Conservation (phyloP, 2,113 vertebrate species). For the Epinephelus fuscoguttatus region DNA sequence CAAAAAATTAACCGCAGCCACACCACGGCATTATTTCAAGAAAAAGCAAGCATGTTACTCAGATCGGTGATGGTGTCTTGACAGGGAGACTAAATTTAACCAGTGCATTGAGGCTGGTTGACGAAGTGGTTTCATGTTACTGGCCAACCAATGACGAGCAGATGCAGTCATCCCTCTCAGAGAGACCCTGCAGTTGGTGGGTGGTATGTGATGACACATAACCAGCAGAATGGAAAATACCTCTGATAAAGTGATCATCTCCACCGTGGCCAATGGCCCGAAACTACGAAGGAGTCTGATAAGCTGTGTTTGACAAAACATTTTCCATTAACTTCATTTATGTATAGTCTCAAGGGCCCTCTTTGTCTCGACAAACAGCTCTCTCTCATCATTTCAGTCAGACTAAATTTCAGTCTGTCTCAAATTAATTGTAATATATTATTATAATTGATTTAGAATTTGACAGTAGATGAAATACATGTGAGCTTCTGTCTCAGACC, state of each 20-base stretch:
- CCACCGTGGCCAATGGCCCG: constrained; percentile 58
- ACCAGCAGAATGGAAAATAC: constrained; percentile 81
- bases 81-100: constrained; percentile 59
- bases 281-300: constrained; percentile 66
- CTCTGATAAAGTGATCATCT: constrained; percentile 81
- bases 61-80: constrained; percentile 11
- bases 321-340: constrained; percentile 65
- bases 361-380: constrained; percentile 60
- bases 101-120: constrained; percentile 31
- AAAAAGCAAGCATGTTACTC: background rate
- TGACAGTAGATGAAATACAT: background rate
- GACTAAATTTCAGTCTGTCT: constrained; percentile 9
- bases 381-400: constrained; percentile 31
- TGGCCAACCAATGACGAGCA: constrained; percentile 55
- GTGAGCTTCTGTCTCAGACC: background rate
- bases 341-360: constrained; percentile 43
- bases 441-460: background rate
- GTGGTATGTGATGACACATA: constrained; percentile 78
- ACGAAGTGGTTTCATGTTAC: constrained; percentile 53
- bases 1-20: background rate
- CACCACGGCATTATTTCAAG: background rate
- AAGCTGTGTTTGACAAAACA: constrained; percentile 58
- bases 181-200: constrained; percentile 71
- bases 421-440: background rate
- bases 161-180: constrained; percentile 59